phyloP scores from a whole-genome alignment of 1,140 invertebrate species.

The Palaemon carinicauda region DNA sequence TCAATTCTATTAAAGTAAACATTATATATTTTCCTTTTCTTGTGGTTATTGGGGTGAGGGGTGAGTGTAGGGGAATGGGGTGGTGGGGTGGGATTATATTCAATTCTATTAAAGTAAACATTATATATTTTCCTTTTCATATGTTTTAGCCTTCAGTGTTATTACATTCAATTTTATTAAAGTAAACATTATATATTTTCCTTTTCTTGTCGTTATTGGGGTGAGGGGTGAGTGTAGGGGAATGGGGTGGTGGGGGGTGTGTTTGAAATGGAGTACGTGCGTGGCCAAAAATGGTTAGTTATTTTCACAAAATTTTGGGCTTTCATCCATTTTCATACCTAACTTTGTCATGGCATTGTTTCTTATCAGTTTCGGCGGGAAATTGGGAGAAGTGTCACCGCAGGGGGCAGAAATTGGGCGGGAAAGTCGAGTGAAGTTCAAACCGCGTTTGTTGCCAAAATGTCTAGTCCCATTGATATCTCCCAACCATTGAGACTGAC shows the following conservation, averaged over 20 bases:
- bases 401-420: slow-evolving; percentile 19
- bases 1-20: too few relatives aligned
- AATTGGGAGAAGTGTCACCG: slow-evolving; percentile 36
- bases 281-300: slow-evolving; percentile 4
- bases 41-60: too few relatives aligned
- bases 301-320: slow-evolving; percentile 35
- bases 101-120: too few relatives aligned
- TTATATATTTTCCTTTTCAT: too few relatives aligned
- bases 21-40: not conserved
- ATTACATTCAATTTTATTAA: too few relatives aligned
- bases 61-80: not conserved
- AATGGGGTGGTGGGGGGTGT: too few relatives aligned
- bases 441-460: slow-evolving; percentile 7
- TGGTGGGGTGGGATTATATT: too few relatives aligned
- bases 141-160: too few relatives aligned
- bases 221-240: not conserved
- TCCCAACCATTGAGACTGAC: slow-evolving; percentile 38
- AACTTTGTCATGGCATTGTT: slow-evolving; percentile 51
- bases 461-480: slow-evolving; percentile 45
- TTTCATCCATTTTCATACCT: slow-evolving; percentile 24
- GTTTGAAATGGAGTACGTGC: not conserved
- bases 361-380: slow-evolving; percentile 48
- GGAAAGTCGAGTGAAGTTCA: not conserved
- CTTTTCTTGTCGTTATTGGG: not conserved
- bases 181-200: not conserved